These are phyloP conservation scores for Forpus xanthops DNA, from an alignment of 2,797 vertebrate species.

Conservation along the genomic window DNA sequence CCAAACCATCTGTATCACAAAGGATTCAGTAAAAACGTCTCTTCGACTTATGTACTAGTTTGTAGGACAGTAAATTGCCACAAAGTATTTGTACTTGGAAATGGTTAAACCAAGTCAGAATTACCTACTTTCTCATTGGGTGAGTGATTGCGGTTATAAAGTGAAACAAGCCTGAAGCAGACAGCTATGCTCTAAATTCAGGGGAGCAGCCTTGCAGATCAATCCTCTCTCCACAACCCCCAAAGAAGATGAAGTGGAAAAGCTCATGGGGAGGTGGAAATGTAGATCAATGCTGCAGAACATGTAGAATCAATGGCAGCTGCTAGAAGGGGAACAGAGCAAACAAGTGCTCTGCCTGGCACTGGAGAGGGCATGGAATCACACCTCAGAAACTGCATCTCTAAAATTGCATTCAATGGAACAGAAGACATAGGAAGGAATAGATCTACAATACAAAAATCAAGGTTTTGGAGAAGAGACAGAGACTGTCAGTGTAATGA, in stretches of 20 bases:
- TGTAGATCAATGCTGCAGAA: background rate
- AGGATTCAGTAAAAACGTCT: conserved; percentile 28
- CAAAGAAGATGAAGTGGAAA: background rate
- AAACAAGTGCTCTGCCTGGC: background rate
- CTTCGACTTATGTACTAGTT: background rate
- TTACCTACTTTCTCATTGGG: fast-evolving
- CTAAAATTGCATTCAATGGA: background rate
- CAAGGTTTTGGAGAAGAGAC: background rate
- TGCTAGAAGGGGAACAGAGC: background rate
- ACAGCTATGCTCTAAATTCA: background rate
- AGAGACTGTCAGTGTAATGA: background rate
- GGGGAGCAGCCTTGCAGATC: background rate
- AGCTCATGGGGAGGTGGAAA: background rate
- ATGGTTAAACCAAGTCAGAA: background rate
- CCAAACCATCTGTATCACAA: conserved; percentile 47
- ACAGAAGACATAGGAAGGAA: background rate
- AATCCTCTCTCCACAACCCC: background rate
- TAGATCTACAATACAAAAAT: background rate
- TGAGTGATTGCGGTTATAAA: background rate
- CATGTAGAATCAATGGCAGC: background rate
- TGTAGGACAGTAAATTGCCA: background rate
- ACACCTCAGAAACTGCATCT: background rate
- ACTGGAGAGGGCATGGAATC: fast-evolving
- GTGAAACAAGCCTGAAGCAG: background rate
- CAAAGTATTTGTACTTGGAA: background rate